phyloP scores from a whole-genome alignment of 2,888 invertebrate species.

The Macrophya alboannulata region DNA sequence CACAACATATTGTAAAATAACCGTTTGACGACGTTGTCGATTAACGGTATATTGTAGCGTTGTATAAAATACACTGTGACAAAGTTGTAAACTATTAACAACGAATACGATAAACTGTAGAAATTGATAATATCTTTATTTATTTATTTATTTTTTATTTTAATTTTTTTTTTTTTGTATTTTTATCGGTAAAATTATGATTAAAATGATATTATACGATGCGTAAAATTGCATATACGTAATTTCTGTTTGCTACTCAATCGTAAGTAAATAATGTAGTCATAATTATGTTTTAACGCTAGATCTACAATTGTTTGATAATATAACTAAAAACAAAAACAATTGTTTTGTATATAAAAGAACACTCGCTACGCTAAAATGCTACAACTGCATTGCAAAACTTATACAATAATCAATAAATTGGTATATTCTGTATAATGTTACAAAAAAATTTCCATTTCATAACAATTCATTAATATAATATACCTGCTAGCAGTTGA shows the following conservation, averaged over 20 bases:
- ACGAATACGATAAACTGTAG: not conserved
- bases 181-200: not conserved
- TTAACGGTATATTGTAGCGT: not conserved
- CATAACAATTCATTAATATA: slow-evolving; percentile 46
- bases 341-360: slow-evolving; percentile 67
- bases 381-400: slow-evolving; percentile 68
- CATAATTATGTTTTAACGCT: slow-evolving; percentile 31
- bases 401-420: slow-evolving; percentile 60
- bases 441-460: slow-evolving; percentile 45
- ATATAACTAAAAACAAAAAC: slow-evolving; percentile 17
- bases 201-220: slow-evolving; percentile 28
- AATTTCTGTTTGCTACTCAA: slow-evolving; percentile 14
- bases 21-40: not conserved
- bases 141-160: not conserved
- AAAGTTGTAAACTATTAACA: not conserved
- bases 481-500: slow-evolving; percentile 15
- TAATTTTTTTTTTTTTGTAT: not conserved
- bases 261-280: slow-evolving; percentile 5
- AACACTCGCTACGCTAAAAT: slow-evolving; percentile 69
- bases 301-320: slow-evolving; percentile 22
- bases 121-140: not conserved
- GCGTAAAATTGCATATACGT: not conserved
- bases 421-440: slow-evolving; percentile 44
- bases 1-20: slow-evolving; percentile 19
- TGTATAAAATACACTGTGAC: slow-evolving; percentile 28